Percentiles rank a stretch among this genome's conserved stretches.
These are phyloP conservation scores for Nesometra sesokonis DNA, from an alignment of 35 echinoderm and acorn worm species.

Conservation along the genomic window DNA sequence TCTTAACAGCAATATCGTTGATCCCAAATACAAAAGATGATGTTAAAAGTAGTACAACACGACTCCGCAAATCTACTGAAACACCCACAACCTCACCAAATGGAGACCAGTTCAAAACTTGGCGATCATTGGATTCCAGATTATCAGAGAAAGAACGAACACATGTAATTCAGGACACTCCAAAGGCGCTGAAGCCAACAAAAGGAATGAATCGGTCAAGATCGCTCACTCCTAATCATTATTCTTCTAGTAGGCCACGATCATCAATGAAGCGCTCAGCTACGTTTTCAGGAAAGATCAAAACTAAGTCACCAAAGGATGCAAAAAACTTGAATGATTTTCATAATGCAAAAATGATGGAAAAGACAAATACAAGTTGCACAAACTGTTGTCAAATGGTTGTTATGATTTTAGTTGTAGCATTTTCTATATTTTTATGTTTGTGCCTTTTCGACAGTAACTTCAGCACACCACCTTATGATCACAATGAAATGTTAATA, in stretches of 20 bases:
- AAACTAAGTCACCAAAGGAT: not conserved
- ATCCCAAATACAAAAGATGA: not conserved
- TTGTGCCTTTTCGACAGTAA: not conserved
- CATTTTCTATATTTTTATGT: not conserved
- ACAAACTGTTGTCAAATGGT: too few relatives aligned
- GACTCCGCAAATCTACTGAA: not conserved
- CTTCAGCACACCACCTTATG: not conserved
- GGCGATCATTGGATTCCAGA: not conserved
- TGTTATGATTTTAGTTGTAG: not conserved
- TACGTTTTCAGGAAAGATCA: not conserved
- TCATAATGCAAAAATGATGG: not conserved
- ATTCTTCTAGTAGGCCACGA: not conserved
- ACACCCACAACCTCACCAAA: not conserved
- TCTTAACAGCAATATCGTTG: not conserved
- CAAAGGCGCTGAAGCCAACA: not conserved
- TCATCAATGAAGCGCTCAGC: not conserved
- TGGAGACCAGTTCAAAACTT: not conserved
- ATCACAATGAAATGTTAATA: not conserved
- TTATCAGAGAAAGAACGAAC: not conserved
- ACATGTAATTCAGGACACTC: not conserved
- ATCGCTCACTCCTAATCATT: not conserved
- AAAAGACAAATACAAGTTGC: not conserved
- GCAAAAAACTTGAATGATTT: not conserved
- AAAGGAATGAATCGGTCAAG: not conserved
- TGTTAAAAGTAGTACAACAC: not conserved